Conservation (phyloP, 1,140 invertebrate species). For the Drosophila quadrilineata region DNA sequence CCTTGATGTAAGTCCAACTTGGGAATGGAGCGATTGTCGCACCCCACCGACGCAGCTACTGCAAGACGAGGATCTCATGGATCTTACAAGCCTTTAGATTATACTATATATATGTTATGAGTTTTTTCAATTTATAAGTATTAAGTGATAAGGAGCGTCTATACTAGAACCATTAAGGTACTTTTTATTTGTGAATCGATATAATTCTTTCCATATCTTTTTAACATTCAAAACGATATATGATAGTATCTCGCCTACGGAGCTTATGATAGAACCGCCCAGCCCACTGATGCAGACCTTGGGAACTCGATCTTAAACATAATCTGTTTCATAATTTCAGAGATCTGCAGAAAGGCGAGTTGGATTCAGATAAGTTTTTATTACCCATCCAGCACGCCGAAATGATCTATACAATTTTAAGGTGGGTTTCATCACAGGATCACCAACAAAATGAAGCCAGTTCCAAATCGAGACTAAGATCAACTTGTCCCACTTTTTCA, state of each 20-base stretch:
- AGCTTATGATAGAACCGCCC: constrained; percentile 51
- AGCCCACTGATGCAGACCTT: constrained; percentile 28
- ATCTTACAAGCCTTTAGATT: constrained; percentile 43
- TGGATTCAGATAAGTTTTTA: constrained; percentile 30
- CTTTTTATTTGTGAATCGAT: constrained; percentile 52
- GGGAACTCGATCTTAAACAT: constrained; percentile 27
- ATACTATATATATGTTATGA: no score
- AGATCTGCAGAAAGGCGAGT: constrained; percentile 34
- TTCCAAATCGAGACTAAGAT: constrained; percentile 40
- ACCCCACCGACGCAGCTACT: constrained; percentile 49
- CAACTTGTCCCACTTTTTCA: constrained; percentile 53
- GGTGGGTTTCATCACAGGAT: constrained; percentile 38
- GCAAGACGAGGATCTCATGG: constrained; percentile 23
- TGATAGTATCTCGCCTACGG: constrained; percentile 17
- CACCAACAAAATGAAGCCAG: constrained; percentile 12
- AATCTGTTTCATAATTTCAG: constrained; percentile 46
- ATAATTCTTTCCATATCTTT: constrained; percentile 52
- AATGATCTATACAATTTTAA: constrained; percentile 23
- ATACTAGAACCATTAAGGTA: constrained; percentile 17
- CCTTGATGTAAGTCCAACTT: constrained; percentile 83
- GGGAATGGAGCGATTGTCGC: constrained; percentile 70
- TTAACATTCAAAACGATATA: constrained; percentile 14
- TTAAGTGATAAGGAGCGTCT: constrained; percentile 12
- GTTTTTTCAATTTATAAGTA: constrained; percentile 28
- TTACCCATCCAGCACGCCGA: constrained; percentile 34